Conservation (phyloP, 2,888 invertebrate species). For the Notodromas monacha region DNA sequence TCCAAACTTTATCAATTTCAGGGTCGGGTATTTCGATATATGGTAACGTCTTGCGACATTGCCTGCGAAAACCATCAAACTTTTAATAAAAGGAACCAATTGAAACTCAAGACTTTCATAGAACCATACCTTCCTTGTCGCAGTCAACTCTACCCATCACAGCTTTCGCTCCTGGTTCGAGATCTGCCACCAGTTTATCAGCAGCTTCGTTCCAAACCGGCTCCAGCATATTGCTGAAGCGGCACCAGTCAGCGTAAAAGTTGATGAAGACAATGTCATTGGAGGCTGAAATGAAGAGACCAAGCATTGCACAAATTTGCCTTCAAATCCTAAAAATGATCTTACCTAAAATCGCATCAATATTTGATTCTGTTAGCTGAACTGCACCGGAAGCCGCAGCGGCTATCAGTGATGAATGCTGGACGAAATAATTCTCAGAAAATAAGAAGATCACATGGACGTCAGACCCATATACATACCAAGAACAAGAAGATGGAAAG, state of each 20-base stretch:
- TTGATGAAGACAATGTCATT: conserved; percentile 58
- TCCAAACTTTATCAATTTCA: conserved; percentile 73
- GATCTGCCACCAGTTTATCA: conserved; percentile 32
- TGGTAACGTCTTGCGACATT: conserved; percentile 60
- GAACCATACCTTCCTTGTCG: conserved; percentile 40
- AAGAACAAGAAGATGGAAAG: too few relatives aligned
- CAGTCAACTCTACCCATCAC: conserved; percentile 90
- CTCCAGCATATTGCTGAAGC: conserved; percentile 81
- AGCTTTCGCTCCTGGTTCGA: conserved; percentile 34
- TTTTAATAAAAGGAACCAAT: not conserved
- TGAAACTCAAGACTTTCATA: not conserved
- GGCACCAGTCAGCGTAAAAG: conserved; percentile 99
- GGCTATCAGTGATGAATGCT: too few relatives aligned
- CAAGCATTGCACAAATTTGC: too few relatives aligned
- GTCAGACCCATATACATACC: too few relatives aligned
- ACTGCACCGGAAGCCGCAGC: too few relatives aligned
- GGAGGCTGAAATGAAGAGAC: too few relatives aligned
- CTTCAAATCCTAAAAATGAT: too few relatives aligned
- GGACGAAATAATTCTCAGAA: too few relatives aligned
- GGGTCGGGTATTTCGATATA: conserved; percentile 88
- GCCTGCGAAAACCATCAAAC: conserved; percentile 17
- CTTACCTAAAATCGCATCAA: too few relatives aligned
- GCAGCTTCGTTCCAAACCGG: conserved; percentile 90
- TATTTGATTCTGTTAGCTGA: too few relatives aligned
- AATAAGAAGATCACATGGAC: too few relatives aligned